phyloP scores from a whole-genome alignment of 2,888 invertebrate genomes.

The Trichopoda pennipes region DNA sequence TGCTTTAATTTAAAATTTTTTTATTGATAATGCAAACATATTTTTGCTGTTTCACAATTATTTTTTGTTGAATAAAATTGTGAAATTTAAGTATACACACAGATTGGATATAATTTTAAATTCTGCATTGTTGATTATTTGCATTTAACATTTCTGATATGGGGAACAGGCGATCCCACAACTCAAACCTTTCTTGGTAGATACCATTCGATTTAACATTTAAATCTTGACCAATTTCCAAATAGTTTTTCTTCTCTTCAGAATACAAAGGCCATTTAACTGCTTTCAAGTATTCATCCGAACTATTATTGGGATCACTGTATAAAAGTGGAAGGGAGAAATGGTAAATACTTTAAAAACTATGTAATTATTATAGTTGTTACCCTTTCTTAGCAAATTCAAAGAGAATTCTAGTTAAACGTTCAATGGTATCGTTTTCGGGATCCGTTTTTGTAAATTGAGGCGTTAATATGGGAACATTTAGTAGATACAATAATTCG shows the following conservation, averaged over 20 bases:
- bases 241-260: slow-evolving; percentile 71
- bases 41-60: no score
- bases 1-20: no score
- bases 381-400: slow-evolving; percentile 77
- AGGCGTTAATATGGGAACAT: slow-evolving; percentile 75
- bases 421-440: slow-evolving; percentile 80
- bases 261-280: slow-evolving; percentile 75
- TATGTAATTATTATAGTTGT: neutral
- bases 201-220: slow-evolving; percentile 72
- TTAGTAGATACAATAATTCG: slow-evolving; percentile 81
- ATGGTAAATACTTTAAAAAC: neutral
- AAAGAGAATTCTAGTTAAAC: slow-evolving; percentile 81
- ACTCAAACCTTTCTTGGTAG: slow-evolving; percentile 70
- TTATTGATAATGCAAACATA: no score
- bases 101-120: neutral
- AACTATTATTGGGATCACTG: slow-evolving; percentile 77
- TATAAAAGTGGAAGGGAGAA: neutral
- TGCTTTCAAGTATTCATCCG: slow-evolving; percentile 74
- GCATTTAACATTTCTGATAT: slow-evolving; percentile 56
- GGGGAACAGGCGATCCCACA: slow-evolving; percentile 74
- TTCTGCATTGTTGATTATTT: slow-evolving; percentile 27
- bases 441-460: slow-evolving; percentile 78
- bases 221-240: slow-evolving; percentile 76
- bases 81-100: no score
- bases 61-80: no score